These are phyloP conservation scores for Lytechinus pictus DNA, from an alignment of 35 echinoderm and acorn worm species.

Conservation along the genomic window DNA sequence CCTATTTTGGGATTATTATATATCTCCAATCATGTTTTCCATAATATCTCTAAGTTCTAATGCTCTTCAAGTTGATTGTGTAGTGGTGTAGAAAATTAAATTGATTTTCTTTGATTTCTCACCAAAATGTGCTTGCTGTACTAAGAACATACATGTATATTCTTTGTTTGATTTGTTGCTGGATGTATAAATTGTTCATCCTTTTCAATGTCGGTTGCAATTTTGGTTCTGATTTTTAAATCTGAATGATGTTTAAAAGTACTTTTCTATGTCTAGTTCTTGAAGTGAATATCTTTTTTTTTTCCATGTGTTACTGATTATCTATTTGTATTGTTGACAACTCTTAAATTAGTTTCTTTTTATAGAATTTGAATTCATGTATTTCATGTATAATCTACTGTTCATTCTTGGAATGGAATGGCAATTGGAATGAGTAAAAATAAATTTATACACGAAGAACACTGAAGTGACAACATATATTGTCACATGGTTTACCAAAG, in stretches of 20 bases:
- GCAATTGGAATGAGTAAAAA: not conserved
- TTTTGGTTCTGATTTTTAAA: not conserved
- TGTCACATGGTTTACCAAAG: no score
- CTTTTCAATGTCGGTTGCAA: not conserved
- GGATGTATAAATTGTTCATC: conserved; percentile 5
- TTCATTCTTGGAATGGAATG: not conserved
- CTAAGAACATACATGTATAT: not conserved
- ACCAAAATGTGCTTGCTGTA: not conserved
- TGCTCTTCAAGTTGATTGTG: not conserved
- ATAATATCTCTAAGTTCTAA: not conserved
- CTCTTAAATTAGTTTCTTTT: not conserved
- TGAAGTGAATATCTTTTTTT: not conserved
- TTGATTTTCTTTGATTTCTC: not conserved
- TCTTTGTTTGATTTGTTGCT: not conserved
- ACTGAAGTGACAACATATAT: no score
- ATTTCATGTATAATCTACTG: not conserved
- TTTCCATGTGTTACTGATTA: not conserved
- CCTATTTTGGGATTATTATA: not conserved
- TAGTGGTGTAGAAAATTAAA: not conserved
- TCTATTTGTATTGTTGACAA: not conserved
- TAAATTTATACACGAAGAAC: not conserved
- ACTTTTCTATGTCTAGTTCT: not conserved
- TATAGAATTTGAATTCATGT: not conserved
- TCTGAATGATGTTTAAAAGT: not conserved
- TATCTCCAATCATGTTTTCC: not conserved